A percentile compares a stretch with the other conserved stretches of the same genome.
Evolutionary conservation across 2,888 invertebrate species (phyloP).

Genomic region (Calameuta filiformis): DNA sequence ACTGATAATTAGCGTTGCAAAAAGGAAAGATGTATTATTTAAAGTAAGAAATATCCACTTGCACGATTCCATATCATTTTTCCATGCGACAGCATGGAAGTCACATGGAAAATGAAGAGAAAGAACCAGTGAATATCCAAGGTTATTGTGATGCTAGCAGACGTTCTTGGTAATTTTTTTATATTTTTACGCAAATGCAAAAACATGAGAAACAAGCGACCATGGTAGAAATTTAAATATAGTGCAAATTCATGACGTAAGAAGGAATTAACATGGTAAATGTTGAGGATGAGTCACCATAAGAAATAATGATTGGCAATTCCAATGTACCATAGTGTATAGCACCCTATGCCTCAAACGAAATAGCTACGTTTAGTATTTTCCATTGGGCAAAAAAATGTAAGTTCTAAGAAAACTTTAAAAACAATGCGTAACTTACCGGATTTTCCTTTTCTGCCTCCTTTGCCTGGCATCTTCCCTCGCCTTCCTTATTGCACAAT

Average conservation of each 20-base stretch:
- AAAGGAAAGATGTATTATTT: not conserved
- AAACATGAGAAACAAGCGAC: not conserved
- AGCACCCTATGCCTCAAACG: not conserved
- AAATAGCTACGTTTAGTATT: not conserved
- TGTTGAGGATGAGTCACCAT: slow-evolving; percentile 11
- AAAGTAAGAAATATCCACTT: not conserved
- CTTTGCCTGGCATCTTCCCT: slow-evolving; percentile 78
- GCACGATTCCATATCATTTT: not conserved
- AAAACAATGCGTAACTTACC: slow-evolving; percentile 67
- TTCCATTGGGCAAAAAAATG: not conserved
- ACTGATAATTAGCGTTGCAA: no score
- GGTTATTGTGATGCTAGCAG: not conserved
- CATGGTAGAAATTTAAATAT: slow-evolving; percentile 5
- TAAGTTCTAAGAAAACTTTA: not conserved
- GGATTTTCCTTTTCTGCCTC: slow-evolving; percentile 80
- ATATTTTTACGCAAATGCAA: not conserved
- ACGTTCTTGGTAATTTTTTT: not conserved
- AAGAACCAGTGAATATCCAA: not conserved
- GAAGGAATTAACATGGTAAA: slow-evolving; percentile 29
- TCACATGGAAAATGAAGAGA: slow-evolving; percentile 41
- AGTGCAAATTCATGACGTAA: slow-evolving; percentile 28
- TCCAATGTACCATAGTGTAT: not conserved
- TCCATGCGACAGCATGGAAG: slow-evolving; percentile 44
- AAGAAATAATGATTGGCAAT: not conserved
- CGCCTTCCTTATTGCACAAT: slow-evolving; percentile 68